Evolutionary conservation across 1,140 invertebrate species (phyloP).

Genomic region (Lineus longissimus): DNA sequence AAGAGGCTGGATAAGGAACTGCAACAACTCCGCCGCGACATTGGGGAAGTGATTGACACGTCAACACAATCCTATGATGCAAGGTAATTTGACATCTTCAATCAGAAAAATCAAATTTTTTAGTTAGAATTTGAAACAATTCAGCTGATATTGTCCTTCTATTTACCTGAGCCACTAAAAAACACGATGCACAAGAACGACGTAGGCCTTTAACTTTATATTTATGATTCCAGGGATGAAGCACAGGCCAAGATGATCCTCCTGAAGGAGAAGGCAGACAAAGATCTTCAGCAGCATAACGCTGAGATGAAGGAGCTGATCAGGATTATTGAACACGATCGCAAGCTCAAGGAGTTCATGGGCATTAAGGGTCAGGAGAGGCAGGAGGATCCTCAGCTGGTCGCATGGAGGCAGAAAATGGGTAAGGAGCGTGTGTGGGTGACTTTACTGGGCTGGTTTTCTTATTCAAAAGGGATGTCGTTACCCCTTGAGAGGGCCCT

Average conservation of each 20-base stretch:
- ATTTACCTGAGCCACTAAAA: too few species aligned
- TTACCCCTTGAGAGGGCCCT: too few species aligned
- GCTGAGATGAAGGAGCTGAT: conserved; percentile 81
- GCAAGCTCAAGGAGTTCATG: conserved; percentile 79
- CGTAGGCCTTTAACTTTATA: too few species aligned
- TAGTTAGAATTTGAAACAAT: too few species aligned
- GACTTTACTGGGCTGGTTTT: too few species aligned
- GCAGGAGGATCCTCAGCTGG: conserved; percentile 56
- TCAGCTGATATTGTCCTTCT: too few species aligned
- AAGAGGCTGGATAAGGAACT: conserved; percentile 70
- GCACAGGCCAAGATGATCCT: conserved; percentile 76
- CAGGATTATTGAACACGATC: conserved; percentile 76
- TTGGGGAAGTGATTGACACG: conserved; percentile 78
- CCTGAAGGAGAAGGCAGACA: conserved; percentile 65
- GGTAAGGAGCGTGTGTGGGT: conserved; percentile 22
- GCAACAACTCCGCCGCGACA: conserved; percentile 63
- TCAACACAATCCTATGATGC: conserved; percentile 81
- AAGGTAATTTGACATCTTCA: conserved; percentile 51
- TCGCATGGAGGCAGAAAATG: conserved; percentile 50
- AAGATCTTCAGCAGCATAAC: conserved; percentile 60
- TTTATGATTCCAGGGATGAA: conserved; percentile 62
- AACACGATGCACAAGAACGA: too few species aligned
- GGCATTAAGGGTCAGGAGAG: conserved; percentile 76
- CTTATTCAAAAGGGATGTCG: too few species aligned
- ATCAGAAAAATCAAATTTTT: too few species aligned